These are phyloP conservation scores for Bostrychus sinensis DNA, from an alignment of 2,113 vertebrate genomes.

Conservation along the genomic window DNA sequence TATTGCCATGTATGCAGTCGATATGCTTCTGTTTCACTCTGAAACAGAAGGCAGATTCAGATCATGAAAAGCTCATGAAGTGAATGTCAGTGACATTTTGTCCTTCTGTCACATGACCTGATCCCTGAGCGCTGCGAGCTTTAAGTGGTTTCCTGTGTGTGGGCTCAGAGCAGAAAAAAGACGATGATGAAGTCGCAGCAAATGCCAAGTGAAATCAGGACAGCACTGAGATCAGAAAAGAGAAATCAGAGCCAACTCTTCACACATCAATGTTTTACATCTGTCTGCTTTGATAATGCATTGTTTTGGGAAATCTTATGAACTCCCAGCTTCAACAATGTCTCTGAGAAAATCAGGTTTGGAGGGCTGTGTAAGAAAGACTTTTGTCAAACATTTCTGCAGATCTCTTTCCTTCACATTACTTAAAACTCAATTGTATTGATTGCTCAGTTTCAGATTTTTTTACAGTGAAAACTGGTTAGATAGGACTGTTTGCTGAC, in stretches of 20 bases:
- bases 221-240: constrained; percentile 12
- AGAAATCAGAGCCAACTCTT: constrained; percentile 14
- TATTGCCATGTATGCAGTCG: too few relatives aligned
- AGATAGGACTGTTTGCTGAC: too few relatives aligned
- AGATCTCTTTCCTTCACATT: too few relatives aligned
- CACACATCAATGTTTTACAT: constrained; percentile 27
- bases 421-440: too few relatives aligned
- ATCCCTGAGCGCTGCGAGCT: background rate
- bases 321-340: too few relatives aligned
- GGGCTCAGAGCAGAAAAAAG: background rate
- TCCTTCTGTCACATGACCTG: constrained; percentile 1
- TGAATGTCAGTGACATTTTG: background rate
- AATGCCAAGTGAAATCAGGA: constrained; percentile 21
- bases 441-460: too few relatives aligned
- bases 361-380: too few relatives aligned
- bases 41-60: background rate
- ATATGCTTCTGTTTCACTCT: background rate
- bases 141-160: background rate
- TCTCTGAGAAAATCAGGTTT: too few relatives aligned
- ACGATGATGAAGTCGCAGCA: constrained; percentile 3
- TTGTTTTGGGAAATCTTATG: constrained; percentile 27
- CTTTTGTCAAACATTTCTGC: too few relatives aligned
- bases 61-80: background rate
- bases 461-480: too few relatives aligned
- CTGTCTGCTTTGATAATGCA: constrained; percentile 15